Base-by-base conservation (phyloP, 53 echinoderm and acorn worm genomes). In the Holothuria leucospilota region DNA sequence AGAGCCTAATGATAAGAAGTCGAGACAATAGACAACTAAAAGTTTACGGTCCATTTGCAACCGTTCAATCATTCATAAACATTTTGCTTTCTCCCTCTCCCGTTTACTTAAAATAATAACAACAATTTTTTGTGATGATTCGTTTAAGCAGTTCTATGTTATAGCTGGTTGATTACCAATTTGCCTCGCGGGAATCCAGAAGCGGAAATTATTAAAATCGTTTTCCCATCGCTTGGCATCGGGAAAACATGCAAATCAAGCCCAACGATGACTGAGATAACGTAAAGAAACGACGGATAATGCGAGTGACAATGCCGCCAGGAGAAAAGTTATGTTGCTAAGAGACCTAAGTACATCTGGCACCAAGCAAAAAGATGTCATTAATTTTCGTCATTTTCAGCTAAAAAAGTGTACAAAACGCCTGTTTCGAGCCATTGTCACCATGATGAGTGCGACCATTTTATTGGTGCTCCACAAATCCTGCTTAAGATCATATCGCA, bases 141-240 rank as follows among this genome's bases (percentile, higher is more conserved):
- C 49, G 34, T 72, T 72, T 72, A 72, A 72, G 46, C 72, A 72
- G 72, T 72, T 72, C 39, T 38, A 16, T 39, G 40, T 72, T 72
- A 39, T 72, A 39, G 18, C 34, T 23, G 72, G 38, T 39, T 72
- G 72, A 72, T 72, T 72, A 72, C 72, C 72, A 72, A 72, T 40
- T 72, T 72, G 46, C 72, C 72, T 72, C 72, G 72, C 72, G 72
- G 72, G 40, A 41, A 72, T 46, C n/a, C 72, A n/a, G n/a, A 72
- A 42, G 46, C 72, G 72, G 72, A 72, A 72, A 72, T 72, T 30
- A 72, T 72, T 72, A 72, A 46, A 30, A 72, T 72, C 38, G 72
- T 72, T 72, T 72, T 72, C 21, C 72, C 72, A 72, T 72, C 72
- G 34, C 72, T 39, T 72, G 40, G 39, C n/a, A 46, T 39, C 72